Conservation (phyloP, 2,797 vertebrate species). For the Enteromius afrohamiltoni region DNA sequence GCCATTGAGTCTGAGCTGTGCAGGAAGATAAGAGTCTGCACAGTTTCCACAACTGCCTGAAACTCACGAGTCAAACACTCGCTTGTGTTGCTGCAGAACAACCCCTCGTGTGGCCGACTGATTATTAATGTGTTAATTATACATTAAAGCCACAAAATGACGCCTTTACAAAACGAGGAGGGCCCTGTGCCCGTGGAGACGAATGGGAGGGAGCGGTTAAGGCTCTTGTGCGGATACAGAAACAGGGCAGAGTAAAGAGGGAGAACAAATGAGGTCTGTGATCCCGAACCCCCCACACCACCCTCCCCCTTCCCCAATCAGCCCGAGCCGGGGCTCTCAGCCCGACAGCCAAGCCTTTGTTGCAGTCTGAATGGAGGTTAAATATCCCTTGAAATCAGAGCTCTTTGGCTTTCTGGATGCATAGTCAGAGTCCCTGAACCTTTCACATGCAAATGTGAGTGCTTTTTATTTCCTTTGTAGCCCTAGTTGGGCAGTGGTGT, state of each 20-base stretch:
- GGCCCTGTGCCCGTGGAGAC: conserved; percentile 14
- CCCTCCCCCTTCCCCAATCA: conserved; percentile 74
- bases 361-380: conserved; percentile 86
- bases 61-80: not conserved
- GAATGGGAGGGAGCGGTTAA: conserved; percentile 52
- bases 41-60: not conserved
- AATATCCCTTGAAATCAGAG: conserved; percentile 88
- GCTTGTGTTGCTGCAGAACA: not conserved
- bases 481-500: conserved; percentile 77
- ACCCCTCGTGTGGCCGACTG: not conserved
- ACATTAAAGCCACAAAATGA: conserved; percentile 26
- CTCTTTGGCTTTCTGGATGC: conserved; percentile 84
- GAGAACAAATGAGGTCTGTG: conserved; percentile 88
- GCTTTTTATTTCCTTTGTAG: conserved; percentile 82
- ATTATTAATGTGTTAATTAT: conserved; percentile 49
- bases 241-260: conserved; percentile 86
- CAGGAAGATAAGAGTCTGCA: conserved; percentile 25
- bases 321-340: conserved; percentile 77
- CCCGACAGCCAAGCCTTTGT: conserved; percentile 84
- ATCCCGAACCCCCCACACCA: conserved; percentile 71
- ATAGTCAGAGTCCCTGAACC: conserved; percentile 79
- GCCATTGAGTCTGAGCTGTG: conserved; percentile 33
- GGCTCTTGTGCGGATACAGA: conserved; percentile 82
- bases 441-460: conserved; percentile 89
- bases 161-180: conserved; percentile 43